Conservation (phyloP, 2,113 vertebrate species). For the Cisticola juncidis region DNA sequence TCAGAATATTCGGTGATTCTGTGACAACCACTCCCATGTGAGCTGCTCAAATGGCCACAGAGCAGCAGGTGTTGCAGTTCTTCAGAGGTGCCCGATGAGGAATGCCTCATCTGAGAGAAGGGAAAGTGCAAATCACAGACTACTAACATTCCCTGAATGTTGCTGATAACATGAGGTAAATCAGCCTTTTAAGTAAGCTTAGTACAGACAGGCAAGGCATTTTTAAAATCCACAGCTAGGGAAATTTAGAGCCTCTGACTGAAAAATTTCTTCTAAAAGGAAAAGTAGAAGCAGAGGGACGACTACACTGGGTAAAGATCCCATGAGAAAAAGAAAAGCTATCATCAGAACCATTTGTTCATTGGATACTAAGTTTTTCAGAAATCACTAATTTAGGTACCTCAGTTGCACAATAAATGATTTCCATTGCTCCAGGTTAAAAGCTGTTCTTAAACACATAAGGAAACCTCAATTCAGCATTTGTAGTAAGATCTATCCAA, state of each 20-base stretch:
- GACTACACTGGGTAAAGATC: neutral
- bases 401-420: neutral
- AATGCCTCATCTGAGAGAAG: neutral
- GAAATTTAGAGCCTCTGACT: neutral
- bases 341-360: neutral
- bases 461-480: neutral
- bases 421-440: neutral
- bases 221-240: neutral
- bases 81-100: neutral
- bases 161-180: neutral
- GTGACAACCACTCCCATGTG: neutral
- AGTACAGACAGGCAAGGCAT: neutral
- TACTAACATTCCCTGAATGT: neutral
- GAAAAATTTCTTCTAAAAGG: neutral
- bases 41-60: neutral
- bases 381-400: neutral
- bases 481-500: neutral
- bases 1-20: neutral
- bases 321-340: neutral
- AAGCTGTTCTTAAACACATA: neutral
- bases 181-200: neutral
- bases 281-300: neutral
- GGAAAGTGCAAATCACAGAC: neutral
- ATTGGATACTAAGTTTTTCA: neutral
- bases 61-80: neutral